Evolutionary conservation across 2,888 invertebrate genomes (phyloP).

Genomic region (Brenthis ino): DNA sequence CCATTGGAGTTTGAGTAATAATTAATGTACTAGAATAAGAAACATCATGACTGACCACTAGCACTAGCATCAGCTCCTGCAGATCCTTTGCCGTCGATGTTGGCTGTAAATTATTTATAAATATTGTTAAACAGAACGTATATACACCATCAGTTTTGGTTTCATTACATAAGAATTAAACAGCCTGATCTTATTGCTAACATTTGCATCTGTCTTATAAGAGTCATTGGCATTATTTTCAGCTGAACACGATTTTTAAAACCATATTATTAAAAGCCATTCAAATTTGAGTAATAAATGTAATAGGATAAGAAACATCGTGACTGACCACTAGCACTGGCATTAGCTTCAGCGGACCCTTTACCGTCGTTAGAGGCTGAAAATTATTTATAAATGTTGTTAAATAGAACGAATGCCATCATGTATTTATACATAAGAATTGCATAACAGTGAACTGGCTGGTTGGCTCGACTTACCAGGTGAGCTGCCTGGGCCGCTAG

Average conservation of each 20-base stretch:
- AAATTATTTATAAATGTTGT: not conserved
- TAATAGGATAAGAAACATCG: not conserved
- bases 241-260: constrained; percentile 10
- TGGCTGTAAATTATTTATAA: not conserved
- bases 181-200: not conserved
- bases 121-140: no score
- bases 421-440: no score
- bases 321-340: not conserved
- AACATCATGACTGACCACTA: not conserved
- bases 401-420: no score
- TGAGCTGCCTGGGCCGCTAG: not conserved
- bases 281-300: not conserved
- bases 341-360: not conserved
- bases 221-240: constrained; percentile 13
- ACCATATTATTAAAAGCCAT: not conserved
- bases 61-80: not conserved
- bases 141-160: no score
- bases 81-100: not conserved
- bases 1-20: not conserved
- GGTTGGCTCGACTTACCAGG: not conserved
- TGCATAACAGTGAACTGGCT: not conserved
- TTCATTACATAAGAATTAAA: not conserved
- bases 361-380: not conserved
- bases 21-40: not conserved
- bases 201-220: constrained; percentile 11